These are phyloP conservation scores for Napeogenes sylphis DNA, from an alignment of 2,888 invertebrate species.

Conservation along the genomic window DNA sequence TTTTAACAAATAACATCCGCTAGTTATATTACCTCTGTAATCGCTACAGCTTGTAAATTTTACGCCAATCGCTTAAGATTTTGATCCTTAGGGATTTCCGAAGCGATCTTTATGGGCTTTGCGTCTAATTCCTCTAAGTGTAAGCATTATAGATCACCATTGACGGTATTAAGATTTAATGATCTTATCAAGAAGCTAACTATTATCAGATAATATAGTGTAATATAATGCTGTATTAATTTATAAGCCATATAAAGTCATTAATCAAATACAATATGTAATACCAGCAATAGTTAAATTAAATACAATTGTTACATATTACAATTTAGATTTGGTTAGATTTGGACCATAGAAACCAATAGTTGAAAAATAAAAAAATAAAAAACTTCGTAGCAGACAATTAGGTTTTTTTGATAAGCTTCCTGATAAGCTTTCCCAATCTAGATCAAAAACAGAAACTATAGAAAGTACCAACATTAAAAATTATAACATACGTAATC, in stretches of 20 bases:
- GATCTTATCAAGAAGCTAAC: constrained; percentile 8
- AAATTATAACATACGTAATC: no score
- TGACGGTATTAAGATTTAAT: constrained; percentile 14
- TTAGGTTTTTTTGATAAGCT: no score
- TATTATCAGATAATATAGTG: constrained; percentile 1
- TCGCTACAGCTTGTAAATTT: constrained; percentile 30
- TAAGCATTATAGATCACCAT: constrained; percentile 21
- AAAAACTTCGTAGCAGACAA: no score
- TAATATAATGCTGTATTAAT: neutral
- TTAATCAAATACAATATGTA: neutral
- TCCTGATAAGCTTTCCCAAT: no score
- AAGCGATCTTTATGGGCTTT: constrained; percentile 47
- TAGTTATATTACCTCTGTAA: neutral
- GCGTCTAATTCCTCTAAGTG: constrained; percentile 39
- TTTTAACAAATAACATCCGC: no score
- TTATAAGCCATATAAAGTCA: neutral
- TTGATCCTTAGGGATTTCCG: constrained; percentile 36
- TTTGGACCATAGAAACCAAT: no score
- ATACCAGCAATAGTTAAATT: no score
- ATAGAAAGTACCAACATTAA: no score
- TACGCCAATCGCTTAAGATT: constrained; percentile 33
- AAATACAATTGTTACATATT: no score
- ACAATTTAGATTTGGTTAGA: no score
- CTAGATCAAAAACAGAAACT: no score
- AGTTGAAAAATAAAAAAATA: no score